These are phyloP conservation scores for Aphelinus certus DNA, from an alignment of 1,140 invertebrate species.

Conservation along the genomic window DNA sequence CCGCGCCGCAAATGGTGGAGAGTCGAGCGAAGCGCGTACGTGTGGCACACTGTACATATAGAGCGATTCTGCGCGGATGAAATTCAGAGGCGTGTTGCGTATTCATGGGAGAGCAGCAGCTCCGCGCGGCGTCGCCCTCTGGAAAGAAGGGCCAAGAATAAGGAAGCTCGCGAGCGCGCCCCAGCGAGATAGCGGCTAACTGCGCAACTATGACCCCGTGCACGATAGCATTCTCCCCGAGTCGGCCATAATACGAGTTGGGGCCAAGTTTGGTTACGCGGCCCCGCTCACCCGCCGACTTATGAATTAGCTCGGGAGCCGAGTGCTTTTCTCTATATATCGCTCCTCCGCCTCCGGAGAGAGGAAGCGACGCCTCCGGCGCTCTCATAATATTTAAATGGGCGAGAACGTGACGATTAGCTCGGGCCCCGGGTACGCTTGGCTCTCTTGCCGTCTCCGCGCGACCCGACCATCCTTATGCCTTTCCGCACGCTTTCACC, in stretches of 20 bases:
- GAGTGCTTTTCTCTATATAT: conserved; percentile 33
- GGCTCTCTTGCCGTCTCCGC: too few species aligned
- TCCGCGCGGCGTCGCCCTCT: not conserved
- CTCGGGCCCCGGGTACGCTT: not conserved
- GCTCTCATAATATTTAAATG: conserved; percentile 37
- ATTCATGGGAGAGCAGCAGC: conserved; percentile 4
- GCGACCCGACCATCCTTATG: too few species aligned
- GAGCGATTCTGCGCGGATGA: conserved; percentile 13
- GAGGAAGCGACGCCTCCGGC: not conserved
- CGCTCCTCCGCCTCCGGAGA: not conserved
- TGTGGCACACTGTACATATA: not conserved
- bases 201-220: conserved; percentile 34
- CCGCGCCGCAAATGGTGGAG: conserved; percentile 24
- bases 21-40: conserved; percentile 7
- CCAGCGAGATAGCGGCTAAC: conserved; percentile 33
- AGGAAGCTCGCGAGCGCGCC: conserved; percentile 20
- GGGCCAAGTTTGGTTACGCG: conserved; percentile 33
- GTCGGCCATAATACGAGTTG: conserved; percentile 9
- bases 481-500: too few species aligned
- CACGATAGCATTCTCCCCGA: conserved; percentile 27
- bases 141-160: conserved; percentile 39
- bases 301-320: conserved; percentile 34
- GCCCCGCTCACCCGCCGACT: conserved; percentile 19
- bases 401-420: conserved; percentile 28
- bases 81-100: conserved; percentile 23